These are phyloP conservation scores for Machaerirhynchus nigripectus DNA, from an alignment of 2,113 vertebrate genomes.

Conservation along the genomic window DNA sequence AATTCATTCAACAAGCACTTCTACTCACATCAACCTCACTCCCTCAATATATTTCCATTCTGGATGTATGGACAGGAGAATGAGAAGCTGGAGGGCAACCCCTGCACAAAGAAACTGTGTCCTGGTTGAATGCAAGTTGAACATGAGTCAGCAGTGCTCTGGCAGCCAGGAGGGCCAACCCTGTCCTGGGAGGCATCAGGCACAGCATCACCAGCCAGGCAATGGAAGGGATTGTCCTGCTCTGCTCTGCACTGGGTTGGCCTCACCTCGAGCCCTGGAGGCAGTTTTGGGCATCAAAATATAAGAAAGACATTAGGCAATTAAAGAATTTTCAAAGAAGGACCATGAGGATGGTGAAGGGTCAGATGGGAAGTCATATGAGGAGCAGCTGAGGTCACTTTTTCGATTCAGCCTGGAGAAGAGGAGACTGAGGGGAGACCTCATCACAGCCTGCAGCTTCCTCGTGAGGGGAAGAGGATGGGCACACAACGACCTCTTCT, in stretches of 20 bases:
- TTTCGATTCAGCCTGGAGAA: neutral
- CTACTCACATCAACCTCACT: neutral
- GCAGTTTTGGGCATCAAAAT: neutral
- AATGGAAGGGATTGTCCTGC: neutral
- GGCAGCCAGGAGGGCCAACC: neutral
- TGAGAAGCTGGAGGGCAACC: neutral
- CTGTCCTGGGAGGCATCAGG: neutral
- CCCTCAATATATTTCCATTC: neutral
- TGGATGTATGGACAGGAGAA: neutral
- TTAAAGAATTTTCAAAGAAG: neutral
- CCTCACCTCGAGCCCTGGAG: accelerated
- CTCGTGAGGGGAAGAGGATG: neutral
- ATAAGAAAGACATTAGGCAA: neutral
- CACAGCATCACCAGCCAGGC: accelerated
- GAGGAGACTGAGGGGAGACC: neutral
- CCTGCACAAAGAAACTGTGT: neutral
- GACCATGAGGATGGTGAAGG: neutral
- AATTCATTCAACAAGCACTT: neutral
- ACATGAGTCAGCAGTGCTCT: neutral
- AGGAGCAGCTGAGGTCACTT: neutral
- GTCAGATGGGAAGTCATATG: neutral
- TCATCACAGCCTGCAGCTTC: neutral
- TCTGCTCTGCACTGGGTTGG: accelerated
- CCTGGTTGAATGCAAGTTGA: neutral
- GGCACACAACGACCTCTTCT: neutral